These are phyloP conservation scores for Grammatotria lemairii DNA, from an alignment of 2,113 vertebrate genomes.

Conservation along the genomic window DNA sequence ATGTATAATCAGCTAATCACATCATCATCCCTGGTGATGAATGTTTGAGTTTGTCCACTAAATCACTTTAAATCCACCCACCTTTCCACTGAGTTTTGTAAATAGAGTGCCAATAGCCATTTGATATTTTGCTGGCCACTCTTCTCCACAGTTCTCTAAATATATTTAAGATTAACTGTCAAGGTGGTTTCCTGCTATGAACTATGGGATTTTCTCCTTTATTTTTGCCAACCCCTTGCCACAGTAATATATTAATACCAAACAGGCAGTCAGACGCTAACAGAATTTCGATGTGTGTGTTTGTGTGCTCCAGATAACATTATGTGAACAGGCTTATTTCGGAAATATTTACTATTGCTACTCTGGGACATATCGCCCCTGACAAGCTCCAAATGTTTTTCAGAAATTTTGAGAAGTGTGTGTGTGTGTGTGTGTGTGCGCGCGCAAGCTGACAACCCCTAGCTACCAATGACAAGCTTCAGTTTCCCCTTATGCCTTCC, in stretches of 20 bases:
- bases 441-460: not conserved
- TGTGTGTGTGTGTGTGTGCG: not conserved
- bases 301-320: not conserved
- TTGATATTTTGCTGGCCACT: not conserved
- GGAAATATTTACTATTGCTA: slow-evolving; percentile 25
- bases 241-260: not conserved
- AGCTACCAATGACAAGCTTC: slow-evolving; percentile 3
- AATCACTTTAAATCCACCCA: not conserved
- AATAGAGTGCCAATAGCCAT: not conserved
- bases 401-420: not conserved
- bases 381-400: not conserved
- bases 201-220: not conserved
- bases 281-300: not conserved
- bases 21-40: not conserved
- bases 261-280: not conserved
- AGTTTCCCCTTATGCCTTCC: not conserved
- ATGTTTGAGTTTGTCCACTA: not conserved
- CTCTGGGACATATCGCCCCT: slow-evolving; percentile 5
- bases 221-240: not conserved
- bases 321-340: slow-evolving; percentile 28
- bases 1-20: not conserved
- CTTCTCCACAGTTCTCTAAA: not conserved
- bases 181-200: not conserved
- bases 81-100: not conserved
- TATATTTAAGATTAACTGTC: not conserved